Evolutionary conservation across 2,888 invertebrate species (phyloP), one percentile per base, ranked within the genome.

Genomic region (Rambutsinella grinnellia): DNA sequence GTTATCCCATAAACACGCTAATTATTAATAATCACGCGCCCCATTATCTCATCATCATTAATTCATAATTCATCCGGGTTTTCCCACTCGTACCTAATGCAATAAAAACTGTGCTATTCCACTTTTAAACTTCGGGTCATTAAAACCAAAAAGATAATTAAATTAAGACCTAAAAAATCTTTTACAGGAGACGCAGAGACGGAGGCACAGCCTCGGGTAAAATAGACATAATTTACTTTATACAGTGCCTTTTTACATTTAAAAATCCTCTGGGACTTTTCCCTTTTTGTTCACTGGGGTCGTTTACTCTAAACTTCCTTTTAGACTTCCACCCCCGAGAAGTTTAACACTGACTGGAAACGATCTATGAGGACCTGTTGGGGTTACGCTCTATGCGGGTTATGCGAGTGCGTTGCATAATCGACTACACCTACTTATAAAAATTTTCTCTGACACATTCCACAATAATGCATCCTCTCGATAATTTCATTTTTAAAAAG

Each of bases 201-300:
- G 24, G 71, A 71, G 71, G 71, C 71, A 71, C 71, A 71, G 71
- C 71, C 71, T 57, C 65, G 57, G 65, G 71, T 63, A 62, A 66
- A 49, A 65, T 27, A 54, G 36, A 36, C 36, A 13, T 36, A 36
- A 36, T 36, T n/a, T 13, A 36, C 36, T 36, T 36, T 36, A 36
- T 13, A 36, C 6, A 36, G 13, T 36, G 13, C 13, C 13, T 36
- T 36, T 36, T 51, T 51, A 15, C 27, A 24, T 27, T 58, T 58
- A 58, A n/a, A 58, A n/a, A 26, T 24, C 2, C 5, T 36, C 21
- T 26, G 21, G 61, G 62, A 70, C 62, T 62, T 51, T 27, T 53
- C n/a, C n/a, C n/a, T n/a, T n/a, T n/a, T n/a, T n/a, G n/a, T 47
- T 70, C 70, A 70, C 70, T 54, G 70, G 70, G 70, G 1, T 54